Percentiles rank a stretch among this genome's conserved stretches.
These are phyloP conservation scores for Limnephilus lunatus DNA, from an alignment of 2,888 invertebrate genomes.

Conservation along the genomic window DNA sequence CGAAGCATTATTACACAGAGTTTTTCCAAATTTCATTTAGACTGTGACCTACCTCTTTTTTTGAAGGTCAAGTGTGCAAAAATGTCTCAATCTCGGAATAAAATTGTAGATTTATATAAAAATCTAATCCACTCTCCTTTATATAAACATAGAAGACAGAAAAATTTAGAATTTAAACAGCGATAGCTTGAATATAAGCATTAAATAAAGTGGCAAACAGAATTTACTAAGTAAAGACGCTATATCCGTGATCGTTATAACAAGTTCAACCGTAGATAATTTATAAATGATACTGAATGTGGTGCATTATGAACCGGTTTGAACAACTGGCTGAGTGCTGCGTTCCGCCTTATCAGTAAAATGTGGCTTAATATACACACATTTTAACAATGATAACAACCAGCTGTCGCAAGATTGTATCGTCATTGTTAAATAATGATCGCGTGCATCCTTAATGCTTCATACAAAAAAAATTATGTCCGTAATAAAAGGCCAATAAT, in stretches of 20 bases:
- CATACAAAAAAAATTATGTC: not conserved
- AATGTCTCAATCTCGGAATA: too few species aligned
- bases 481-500: not conserved
- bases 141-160: too few species aligned
- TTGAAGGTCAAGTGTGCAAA: too few species aligned
- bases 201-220: too few species aligned
- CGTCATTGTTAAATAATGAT: not conserved
- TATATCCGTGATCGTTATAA: not conserved
- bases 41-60: too few species aligned
- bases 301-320: conserved; percentile 9
- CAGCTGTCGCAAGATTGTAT: not conserved
- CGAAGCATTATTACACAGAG: too few species aligned
- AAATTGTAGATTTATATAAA: too few species aligned
- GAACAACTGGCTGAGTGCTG: not conserved
- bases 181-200: not conserved
- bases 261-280: not conserved
- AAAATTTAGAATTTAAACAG: not conserved
- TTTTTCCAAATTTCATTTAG: too few species aligned
- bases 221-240: not conserved
- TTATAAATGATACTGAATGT: not conserved
- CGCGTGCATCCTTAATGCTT: not conserved
- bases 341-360: not conserved
- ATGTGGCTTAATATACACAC: not conserved
- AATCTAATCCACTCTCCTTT: too few species aligned
- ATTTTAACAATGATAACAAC: not conserved